These are phyloP conservation scores for Andricus grossulariae DNA, from an alignment of 1,140 invertebrate species.

Conservation along the genomic window DNA sequence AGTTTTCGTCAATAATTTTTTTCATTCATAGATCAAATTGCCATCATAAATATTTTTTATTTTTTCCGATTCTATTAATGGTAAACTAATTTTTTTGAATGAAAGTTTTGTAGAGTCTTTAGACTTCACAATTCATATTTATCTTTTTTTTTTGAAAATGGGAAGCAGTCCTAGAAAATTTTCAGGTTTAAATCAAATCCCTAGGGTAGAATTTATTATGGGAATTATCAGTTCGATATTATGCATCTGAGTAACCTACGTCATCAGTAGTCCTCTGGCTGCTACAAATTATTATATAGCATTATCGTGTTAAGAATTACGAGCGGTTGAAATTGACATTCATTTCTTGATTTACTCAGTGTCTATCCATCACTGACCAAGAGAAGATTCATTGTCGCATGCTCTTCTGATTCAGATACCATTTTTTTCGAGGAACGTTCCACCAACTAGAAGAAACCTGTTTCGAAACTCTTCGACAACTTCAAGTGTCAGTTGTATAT, in stretches of 20 bases:
- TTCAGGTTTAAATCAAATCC: constrained; percentile 3
- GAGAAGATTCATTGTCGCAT: not conserved
- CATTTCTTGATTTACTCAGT: constrained; percentile 28
- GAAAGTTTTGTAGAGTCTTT: too few species aligned
- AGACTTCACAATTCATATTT: too few species aligned
- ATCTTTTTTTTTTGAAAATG: not conserved
- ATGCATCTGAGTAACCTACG: constrained; percentile 15
- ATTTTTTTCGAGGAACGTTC: constrained; percentile 15
- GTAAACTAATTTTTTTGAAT: too few species aligned
- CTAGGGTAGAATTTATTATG: constrained; percentile 11
- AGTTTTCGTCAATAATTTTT: too few species aligned
- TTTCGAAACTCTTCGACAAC: constrained; percentile 9
- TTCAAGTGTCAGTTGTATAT: constrained; percentile 14
- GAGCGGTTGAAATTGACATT: constrained; percentile 28
- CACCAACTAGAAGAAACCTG: constrained; percentile 20
- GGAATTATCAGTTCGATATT: not conserved
- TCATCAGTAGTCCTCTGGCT: constrained; percentile 27
- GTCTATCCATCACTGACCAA: constrained; percentile 9
- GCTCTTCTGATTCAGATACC: not conserved
- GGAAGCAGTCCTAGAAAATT: not conserved
- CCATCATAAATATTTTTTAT: too few species aligned
- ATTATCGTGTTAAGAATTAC: constrained; percentile 26
- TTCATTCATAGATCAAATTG: too few species aligned
- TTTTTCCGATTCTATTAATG: too few species aligned
- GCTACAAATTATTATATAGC: constrained; percentile 24